Conservation (phyloP, 2,113 vertebrate genomes). For the Chamaea fasciata region DNA sequence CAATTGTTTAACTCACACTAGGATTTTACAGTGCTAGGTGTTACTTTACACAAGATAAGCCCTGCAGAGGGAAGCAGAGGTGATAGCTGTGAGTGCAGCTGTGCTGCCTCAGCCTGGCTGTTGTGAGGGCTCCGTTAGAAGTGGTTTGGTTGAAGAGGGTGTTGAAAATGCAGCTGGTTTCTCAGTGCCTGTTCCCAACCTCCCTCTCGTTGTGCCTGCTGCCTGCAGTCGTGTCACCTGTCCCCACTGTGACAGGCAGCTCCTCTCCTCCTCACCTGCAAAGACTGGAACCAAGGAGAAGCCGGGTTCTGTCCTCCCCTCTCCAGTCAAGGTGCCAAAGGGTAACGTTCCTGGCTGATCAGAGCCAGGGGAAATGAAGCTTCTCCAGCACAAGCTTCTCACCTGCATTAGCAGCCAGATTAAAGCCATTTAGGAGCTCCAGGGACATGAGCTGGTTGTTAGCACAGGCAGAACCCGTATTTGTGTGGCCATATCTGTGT, state of each 20-base stretch:
- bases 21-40: not conserved
- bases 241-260: not conserved
- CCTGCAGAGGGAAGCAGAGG: not conserved
- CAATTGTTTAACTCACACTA: not conserved
- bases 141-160: not conserved
- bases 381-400: not conserved
- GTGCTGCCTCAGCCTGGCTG: not conserved
- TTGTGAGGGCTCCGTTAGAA: not conserved
- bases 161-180: not conserved
- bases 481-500: constrained; percentile 24
- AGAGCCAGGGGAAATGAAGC: not conserved
- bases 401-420: not conserved
- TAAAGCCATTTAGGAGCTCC: not conserved
- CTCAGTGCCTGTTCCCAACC: not conserved
- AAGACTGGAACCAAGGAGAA: not conserved
- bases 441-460: not conserved
- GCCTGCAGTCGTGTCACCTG: not conserved
- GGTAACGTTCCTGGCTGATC: not conserved
- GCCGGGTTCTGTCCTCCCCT: not conserved
- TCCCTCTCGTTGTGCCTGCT: not conserved
- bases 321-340: not conserved
- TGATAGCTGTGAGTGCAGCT: not conserved
- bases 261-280: not conserved
- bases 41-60: not conserved
- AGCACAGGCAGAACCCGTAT: not conserved